These are phyloP conservation scores for Gadus macrocephalus DNA, from an alignment of 2,113 vertebrate genomes.

Conservation along the genomic window DNA sequence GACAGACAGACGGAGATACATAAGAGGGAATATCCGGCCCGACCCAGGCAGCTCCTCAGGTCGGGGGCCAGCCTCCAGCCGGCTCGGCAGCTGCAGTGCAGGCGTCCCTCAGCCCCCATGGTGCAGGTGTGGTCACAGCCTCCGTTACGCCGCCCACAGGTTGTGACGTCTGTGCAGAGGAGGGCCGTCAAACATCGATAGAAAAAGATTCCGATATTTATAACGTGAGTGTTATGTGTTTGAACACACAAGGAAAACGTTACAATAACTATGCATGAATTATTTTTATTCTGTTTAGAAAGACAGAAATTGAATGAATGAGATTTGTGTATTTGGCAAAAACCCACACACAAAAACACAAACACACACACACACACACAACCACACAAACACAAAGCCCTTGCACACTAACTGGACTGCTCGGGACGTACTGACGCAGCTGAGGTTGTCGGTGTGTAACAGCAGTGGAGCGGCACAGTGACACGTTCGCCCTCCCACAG, in stretches of 20 bases:
- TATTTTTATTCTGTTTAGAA: not conserved
- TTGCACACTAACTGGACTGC: too few species aligned
- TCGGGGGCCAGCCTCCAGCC: constrained; percentile 68
- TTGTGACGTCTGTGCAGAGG: constrained; percentile 59
- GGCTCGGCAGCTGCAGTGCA: constrained; percentile 68
- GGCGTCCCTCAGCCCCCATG: constrained; percentile 44
- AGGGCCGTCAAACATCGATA: not conserved
- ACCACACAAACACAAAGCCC: not conserved
- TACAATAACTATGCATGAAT: not conserved
- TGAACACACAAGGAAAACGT: not conserved
- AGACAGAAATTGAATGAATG: not conserved
- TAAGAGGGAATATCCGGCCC: constrained; percentile 18
- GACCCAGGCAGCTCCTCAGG: constrained; percentile 65
- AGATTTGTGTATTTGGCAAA: not conserved
- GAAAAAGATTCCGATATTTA: not conserved
- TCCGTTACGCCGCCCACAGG: constrained; percentile 71
- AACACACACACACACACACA: constrained; percentile 9
- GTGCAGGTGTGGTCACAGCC: constrained; percentile 72
- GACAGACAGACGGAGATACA: not conserved
- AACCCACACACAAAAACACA: not conserved
- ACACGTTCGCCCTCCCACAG: constrained; percentile 66
- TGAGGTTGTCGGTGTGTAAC: constrained; percentile 59
- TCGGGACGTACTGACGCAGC: constrained; percentile 66
- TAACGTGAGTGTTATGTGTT: too few species aligned
- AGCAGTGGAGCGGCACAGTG: constrained; percentile 68